A percentile compares a stretch with the other conserved stretches of the same genome.
Evolutionary conservation across 2,113 vertebrate genomes (phyloP).

Genomic region (Archocentrus centrarchus): DNA sequence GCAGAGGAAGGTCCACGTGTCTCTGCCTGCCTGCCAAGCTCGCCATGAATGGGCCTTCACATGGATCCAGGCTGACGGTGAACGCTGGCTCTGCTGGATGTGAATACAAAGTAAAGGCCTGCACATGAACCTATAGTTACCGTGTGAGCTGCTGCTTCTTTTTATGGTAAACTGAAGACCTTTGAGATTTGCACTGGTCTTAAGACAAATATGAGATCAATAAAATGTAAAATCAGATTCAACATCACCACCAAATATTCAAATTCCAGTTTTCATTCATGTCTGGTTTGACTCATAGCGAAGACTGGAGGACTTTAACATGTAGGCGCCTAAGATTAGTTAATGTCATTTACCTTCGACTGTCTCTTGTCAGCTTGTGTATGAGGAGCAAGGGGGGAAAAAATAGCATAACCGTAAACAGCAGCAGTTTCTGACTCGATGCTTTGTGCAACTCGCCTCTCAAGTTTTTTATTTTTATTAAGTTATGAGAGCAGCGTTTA

Average conservation of each 20-base stretch:
- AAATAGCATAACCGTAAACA: too few species aligned
- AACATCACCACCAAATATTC: neutral
- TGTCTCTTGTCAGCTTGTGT: too few species aligned
- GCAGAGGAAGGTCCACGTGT: neutral
- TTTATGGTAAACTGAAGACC: neutral
- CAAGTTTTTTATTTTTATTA: neutral
- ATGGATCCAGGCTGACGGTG: conserved; percentile 5
- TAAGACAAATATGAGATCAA: neutral
- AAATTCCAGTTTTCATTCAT: neutral
- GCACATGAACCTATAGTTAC: neutral
- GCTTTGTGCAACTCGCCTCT: too few species aligned
- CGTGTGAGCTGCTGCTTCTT: accelerated
- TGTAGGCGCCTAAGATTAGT: too few species aligned
- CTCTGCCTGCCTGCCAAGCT: conserved; percentile 18
- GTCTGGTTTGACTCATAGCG: neutral
- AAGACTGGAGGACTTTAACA: neutral
- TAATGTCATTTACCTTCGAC: too few species aligned
- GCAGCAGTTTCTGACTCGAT: too few species aligned
- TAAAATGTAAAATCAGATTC: neutral
- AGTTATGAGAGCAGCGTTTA: accelerated
- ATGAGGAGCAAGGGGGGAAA: too few species aligned
- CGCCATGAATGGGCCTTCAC: conserved; percentile 44
- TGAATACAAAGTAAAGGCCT: conserved; percentile 23
- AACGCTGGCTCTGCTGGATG: neutral
- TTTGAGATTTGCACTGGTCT: neutral